Evolutionary conservation across 2,888 invertebrate species (phyloP).

Genomic region (Melikaiella ostensackeni): DNA sequence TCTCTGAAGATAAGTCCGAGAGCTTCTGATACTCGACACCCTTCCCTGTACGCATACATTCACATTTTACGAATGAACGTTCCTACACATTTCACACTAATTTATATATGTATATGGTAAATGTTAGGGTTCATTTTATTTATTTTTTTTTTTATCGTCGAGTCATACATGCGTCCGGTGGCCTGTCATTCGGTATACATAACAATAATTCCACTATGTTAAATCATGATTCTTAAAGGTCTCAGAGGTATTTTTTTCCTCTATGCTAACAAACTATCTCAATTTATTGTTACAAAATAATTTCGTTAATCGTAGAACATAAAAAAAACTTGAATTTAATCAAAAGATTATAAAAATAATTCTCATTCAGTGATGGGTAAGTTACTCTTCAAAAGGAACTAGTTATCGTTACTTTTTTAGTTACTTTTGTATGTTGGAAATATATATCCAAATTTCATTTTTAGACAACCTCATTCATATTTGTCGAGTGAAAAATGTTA

Average conservation of each 20-base stretch:
- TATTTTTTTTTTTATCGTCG: slow-evolving; percentile 23
- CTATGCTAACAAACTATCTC: background rate
- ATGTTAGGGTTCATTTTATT: slow-evolving; percentile 22
- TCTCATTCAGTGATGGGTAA: too few relatives aligned
- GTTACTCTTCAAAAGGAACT: too few relatives aligned
- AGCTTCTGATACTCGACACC: slow-evolving; percentile 57
- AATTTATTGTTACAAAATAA: background rate
- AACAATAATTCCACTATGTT: slow-evolving; percentile 40
- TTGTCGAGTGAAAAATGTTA: too few relatives aligned
- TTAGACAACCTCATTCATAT: too few relatives aligned
- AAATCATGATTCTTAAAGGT: background rate
- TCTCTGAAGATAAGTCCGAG: slow-evolving; percentile 55
- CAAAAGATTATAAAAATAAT: too few relatives aligned
- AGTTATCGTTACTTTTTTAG: too few relatives aligned
- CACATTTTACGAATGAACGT: slow-evolving; percentile 44
- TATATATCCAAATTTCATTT: too few relatives aligned
- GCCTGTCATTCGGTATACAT: slow-evolving; percentile 31
- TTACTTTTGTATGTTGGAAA: too few relatives aligned
- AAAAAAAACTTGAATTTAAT: too few relatives aligned
- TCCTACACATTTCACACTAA: background rate
- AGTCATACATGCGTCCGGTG: slow-evolving; percentile 30
- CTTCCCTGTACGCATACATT: slow-evolving; percentile 47
- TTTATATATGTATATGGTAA: background rate
- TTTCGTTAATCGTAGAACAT: too few relatives aligned
- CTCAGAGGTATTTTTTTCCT: background rate